phyloP scores from a whole-genome alignment of 2,113 vertebrate genomes.

The Scomber scombrus region DNA sequence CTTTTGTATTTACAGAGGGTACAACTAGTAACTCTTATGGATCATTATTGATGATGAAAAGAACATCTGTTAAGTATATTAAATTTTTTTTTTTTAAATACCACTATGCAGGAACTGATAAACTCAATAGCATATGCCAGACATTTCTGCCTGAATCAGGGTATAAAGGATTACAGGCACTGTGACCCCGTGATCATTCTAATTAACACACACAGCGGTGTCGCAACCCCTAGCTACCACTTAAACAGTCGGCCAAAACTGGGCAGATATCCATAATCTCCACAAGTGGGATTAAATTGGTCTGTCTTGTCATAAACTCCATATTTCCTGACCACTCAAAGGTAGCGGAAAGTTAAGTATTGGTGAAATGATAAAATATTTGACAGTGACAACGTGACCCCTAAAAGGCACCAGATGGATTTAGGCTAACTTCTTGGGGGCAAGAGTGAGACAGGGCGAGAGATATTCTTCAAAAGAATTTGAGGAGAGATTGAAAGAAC shows the following conservation, averaged over 20 bases:
- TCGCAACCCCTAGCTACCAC: constrained; percentile 37
- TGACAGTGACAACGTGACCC: constrained; percentile 25
- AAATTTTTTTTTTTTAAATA: neutral
- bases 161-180: constrained; percentile 51
- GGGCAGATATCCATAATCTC: constrained; percentile 47
- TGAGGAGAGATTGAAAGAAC: constrained; percentile 30
- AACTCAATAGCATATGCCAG: neutral
- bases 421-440: constrained; percentile 23
- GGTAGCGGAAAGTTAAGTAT: constrained; percentile 33
- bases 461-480: constrained; percentile 8
- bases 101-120: neutral
- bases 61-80: neutral
- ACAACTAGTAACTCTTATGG: neutral
- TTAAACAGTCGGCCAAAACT: constrained; percentile 47
- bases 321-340: constrained; percentile 32
- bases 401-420: constrained; percentile 29
- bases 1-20: constrained; percentile 7
- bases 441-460: neutral
- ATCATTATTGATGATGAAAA: constrained; percentile 11
- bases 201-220: constrained; percentile 61
- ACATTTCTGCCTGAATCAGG: constrained; percentile 48
- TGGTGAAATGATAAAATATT: constrained; percentile 37
- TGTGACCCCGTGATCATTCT: constrained; percentile 51
- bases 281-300: constrained; percentile 55
- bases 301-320: constrained; percentile 36